phyloP scores from a whole-genome alignment of 2,888 invertebrate species.

The Heteropelma amictum region DNA sequence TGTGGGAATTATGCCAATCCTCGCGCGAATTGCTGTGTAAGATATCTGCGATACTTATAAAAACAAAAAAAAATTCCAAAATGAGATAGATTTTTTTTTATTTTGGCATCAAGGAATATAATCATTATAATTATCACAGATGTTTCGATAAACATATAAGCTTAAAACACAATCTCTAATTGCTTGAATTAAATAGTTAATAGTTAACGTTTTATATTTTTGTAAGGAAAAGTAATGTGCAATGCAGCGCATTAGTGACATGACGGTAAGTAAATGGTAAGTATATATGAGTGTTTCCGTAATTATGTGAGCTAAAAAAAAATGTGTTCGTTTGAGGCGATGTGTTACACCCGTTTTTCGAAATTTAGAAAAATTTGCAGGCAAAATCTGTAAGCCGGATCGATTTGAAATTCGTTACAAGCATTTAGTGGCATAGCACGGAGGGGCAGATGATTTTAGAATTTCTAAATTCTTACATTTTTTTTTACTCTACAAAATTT shows the following conservation, averaged over 20 bases:
- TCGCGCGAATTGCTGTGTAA: constrained; percentile 2
- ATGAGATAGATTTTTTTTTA: background rate
- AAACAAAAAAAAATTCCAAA: background rate
- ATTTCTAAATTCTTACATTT: too few relatives aligned
- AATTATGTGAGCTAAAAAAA: background rate
- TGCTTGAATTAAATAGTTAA: too few relatives aligned
- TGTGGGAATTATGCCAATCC: constrained; percentile 9
- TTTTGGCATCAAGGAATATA: background rate
- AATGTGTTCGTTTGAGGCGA: background rate
- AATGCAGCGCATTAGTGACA: constrained; percentile 1
- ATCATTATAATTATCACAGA: background rate
- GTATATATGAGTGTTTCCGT: background rate
- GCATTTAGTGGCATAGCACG: too few relatives aligned
- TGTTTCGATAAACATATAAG: background rate
- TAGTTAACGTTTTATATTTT: background rate
- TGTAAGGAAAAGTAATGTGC: background rate
- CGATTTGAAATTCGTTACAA: too few relatives aligned
- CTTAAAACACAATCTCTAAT: background rate
- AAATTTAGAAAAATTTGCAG: too few relatives aligned
- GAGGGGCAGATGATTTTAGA: too few relatives aligned
- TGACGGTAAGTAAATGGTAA: background rate
- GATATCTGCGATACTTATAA: background rate
- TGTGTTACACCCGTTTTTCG: too few relatives aligned
- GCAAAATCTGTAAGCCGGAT: too few relatives aligned
- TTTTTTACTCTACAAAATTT: too few relatives aligned